Evolutionary conservation across 1,140 invertebrate species (phyloP), one percentile per base, ranked within the genome.

Genomic region (Frieseomelitta varia): DNA sequence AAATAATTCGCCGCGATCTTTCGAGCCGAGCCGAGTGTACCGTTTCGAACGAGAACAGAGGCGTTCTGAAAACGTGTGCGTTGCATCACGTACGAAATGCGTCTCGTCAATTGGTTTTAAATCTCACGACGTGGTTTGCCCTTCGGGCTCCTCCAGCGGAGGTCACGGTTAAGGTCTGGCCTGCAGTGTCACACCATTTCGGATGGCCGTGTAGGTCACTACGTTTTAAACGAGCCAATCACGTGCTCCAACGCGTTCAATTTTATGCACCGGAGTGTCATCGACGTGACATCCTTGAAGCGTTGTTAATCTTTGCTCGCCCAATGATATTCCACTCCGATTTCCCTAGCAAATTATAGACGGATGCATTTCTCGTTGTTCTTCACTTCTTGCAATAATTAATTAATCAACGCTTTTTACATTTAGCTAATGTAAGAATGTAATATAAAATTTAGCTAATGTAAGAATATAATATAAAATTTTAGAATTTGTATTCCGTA

Each of bases 131-230:
- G 74, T 17, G 78, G 58, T 84, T 80, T 84, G 76, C 68, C 76
- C 65, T 84, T 79, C 81, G 67, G 39, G 81, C 72, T 78, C n/a
- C 58, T 84, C 67, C 81, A 80, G 34, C 71, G 65, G 65, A 65
- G 88, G 88, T 88, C 85, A 81, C 79, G 88, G 88, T 90, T 90
- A 90, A 90, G 88, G 88, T 87, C 83, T 85, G 79, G 79, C 74
- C 75, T 79, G 81, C 77, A 73, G 80, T 79, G 87, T 88, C 88
- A 74, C 79, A 90, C 87, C 88, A 85, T 88, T 88, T 90, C 79
- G 87, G 88, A 87, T 75, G 83, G 63, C 65, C 85, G 86, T 90
- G 85, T 88, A 88, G 85, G 85, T 90, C 87, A 88, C 81, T 86
- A 75, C 79, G 39, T 84, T 63, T 61, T 79, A 84, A 81, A 69